Evolutionary conservation across 2,888 invertebrate species (phyloP), one percentile per base, ranked within the genome.

Genomic region (Antitype chi): DNA sequence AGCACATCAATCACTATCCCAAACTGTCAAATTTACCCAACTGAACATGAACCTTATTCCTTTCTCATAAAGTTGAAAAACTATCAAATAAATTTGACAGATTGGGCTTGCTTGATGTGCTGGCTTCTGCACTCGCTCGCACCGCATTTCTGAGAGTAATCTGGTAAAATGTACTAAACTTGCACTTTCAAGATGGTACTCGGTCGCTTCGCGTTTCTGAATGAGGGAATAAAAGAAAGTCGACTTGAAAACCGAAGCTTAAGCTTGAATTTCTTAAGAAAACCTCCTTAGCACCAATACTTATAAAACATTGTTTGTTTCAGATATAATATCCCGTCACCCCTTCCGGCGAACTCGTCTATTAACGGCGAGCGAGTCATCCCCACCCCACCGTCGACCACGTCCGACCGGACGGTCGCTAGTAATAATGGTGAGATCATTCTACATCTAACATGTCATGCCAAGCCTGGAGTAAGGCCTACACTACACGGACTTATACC

Each of bases 291-390:
- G 20, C 25, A 6, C 9, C 23, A 49, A 49, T 28, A 49, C 15
- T 49, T 28, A 49, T 28, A 23, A 66, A 38, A 25, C 11, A 28
- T 68, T 7, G 17, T 72, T 74, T 63, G 64, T 85, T 85, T 0
- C 94, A 98, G 98, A 95, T 98, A 98, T 92, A 98, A 98, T 96
- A 98, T 98, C 94, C 98, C 98, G 87, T 98, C 98, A 87, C 98
- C 98, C 86, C 97, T 97, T 93, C 97, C 98, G 88, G 95, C 96
- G 76, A 97, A 97, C 87, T 95, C 96, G 81, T 97, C 97, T 49
- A 90, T 97, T 86, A 98, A 98, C 94, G 98, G 98, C 89, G 98
- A 98, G 89, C 96, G 97, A 68, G 97, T 97, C 84, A 97, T 98
- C 89, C 97, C 98, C 87, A 98, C 98, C 74, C 98, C 98, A 74